Percentiles rank a stretch among this genome's conserved stretches.
These are phyloP conservation scores for Cephus rjabovi DNA, from an alignment of 2,888 invertebrate genomes.

Conservation along the genomic window DNA sequence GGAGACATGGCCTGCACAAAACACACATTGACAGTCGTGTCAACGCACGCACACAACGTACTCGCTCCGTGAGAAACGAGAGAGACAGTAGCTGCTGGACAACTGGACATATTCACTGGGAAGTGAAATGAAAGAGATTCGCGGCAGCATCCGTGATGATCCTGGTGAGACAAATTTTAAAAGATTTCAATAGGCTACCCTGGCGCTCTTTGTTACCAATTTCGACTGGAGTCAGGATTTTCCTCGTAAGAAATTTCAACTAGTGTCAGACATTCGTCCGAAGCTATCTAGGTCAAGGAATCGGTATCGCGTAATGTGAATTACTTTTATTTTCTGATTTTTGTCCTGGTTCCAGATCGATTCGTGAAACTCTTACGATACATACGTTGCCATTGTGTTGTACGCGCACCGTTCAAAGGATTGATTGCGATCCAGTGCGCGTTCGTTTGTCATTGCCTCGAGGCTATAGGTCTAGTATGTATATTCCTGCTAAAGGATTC, in stretches of 20 bases:
- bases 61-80: neutral
- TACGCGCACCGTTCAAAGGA: neutral
- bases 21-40: neutral
- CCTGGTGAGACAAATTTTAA: neutral
- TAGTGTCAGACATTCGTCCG: neutral
- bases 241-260: neutral
- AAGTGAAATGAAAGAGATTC: slow-evolving; percentile 19
- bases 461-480: neutral
- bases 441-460: neutral
- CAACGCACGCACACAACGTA: neutral
- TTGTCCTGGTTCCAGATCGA: neutral
- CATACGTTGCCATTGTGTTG: neutral
- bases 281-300: neutral
- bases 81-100: slow-evolving; percentile 10
- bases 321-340: neutral
- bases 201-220: neutral
- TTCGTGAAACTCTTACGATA: slow-evolving; percentile 5
- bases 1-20: neutral
- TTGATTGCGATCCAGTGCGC: neutral
- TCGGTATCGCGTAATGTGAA: neutral
- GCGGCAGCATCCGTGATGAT: neutral
- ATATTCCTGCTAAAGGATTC: neutral
- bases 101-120: slow-evolving; percentile 16
- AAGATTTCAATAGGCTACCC: neutral
- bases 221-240: neutral